Evolutionary conservation across 2,113 vertebrate genomes (phyloP).

Genomic region (Plecotus auritus): DNA sequence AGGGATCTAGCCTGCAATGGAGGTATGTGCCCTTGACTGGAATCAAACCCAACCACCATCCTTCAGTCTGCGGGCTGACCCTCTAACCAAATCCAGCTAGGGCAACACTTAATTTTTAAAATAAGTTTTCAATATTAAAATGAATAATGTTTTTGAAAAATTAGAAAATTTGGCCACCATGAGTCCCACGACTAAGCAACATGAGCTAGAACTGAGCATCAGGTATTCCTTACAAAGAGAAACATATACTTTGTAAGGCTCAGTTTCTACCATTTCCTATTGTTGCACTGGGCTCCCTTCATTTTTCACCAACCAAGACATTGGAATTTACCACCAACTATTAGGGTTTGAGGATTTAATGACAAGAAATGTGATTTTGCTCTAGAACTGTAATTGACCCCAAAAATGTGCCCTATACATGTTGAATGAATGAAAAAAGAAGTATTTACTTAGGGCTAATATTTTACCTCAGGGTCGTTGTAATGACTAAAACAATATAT

Average conservation of each 20-base stretch:
- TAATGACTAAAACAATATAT: not conserved
- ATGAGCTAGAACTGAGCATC: not conserved
- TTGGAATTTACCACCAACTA: not conserved
- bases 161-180: not conserved
- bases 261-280: not conserved
- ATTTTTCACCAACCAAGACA: too few relatives aligned
- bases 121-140: not conserved
- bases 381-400: not conserved
- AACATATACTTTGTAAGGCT: fast-evolving
- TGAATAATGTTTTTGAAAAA: not conserved
- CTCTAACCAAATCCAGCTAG: too few relatives aligned
- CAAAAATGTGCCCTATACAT: not conserved
- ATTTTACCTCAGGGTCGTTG: not conserved
- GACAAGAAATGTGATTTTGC: not conserved
- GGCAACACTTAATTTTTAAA: not conserved
- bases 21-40: too few relatives aligned
- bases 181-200: not conserved
- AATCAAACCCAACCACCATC: too few relatives aligned
- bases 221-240: fast-evolving
- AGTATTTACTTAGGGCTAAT: not conserved
- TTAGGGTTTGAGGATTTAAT: not conserved
- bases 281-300: not conserved
- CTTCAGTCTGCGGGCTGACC: too few relatives aligned
- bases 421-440: not conserved
- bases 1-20: too few relatives aligned